Evolutionary conservation across 2,113 vertebrate species (phyloP).

Genomic region (Dipodomys ordii): DNA sequence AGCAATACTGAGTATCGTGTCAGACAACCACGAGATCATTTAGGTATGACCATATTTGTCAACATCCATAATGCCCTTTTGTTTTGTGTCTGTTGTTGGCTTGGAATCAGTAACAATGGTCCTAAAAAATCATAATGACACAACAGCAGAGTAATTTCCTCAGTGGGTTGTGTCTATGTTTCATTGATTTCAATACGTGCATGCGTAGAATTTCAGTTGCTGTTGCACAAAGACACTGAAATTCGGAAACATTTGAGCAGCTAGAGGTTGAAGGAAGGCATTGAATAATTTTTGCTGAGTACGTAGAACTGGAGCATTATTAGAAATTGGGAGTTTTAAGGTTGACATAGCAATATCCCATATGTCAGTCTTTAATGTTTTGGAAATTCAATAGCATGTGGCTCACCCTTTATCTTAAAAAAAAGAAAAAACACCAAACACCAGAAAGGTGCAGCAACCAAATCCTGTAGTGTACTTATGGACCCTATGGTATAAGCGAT

Average conservation of each 20-base stretch:
- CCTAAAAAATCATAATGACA: not conserved
- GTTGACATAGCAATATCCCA: not conserved
- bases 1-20: not conserved
- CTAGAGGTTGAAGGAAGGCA: not conserved
- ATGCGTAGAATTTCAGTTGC: not conserved
- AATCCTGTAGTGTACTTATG: not conserved
- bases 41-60: not conserved
- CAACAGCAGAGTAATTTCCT: not conserved
- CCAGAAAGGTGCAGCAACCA: not conserved
- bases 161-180: not conserved
- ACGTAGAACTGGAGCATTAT: not conserved
- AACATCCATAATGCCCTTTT: not conserved
- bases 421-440: not conserved
- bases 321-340: conserved; percentile 11
- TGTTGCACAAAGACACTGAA: not conserved
- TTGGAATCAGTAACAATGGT: not conserved
- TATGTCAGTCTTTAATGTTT: not conserved
- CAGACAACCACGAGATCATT: not conserved
- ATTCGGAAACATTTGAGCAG: not conserved
- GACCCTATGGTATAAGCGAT: not conserved
- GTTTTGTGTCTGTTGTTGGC: not conserved
- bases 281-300: conserved; percentile 37
- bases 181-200: not conserved
- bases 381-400: not conserved
- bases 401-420: not conserved